Conservation (phyloP, 2,113 vertebrate species). For the Aplodontia rufa region DNA sequence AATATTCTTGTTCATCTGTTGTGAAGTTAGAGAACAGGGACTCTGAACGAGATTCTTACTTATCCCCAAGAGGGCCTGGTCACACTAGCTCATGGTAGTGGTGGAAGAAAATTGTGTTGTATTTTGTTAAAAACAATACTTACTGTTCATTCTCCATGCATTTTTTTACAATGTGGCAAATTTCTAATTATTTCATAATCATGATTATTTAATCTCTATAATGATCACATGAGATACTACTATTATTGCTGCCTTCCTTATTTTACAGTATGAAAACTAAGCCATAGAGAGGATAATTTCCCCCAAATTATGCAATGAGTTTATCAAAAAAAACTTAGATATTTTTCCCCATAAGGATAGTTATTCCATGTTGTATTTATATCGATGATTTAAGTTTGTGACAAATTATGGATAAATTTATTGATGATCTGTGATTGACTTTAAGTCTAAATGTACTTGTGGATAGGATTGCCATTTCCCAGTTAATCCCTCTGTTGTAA, state of each 20-base stretch:
- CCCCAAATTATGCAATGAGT: neutral
- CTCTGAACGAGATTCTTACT: neutral
- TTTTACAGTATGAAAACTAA: neutral
- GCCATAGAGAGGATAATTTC: neutral
- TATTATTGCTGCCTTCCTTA: neutral
- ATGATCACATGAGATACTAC: neutral
- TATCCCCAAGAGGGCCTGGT: fast-evolving
- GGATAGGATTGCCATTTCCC: neutral
- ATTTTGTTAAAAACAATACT: neutral
- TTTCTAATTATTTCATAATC: constrained; percentile 3
- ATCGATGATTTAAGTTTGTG: neutral
- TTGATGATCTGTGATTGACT: neutral
- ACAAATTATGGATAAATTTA: neutral
- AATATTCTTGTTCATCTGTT: neutral
- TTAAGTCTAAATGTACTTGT: neutral
- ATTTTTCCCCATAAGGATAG: neutral
- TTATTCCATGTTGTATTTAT: neutral
- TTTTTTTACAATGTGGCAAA: neutral
- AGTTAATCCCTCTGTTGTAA: neutral
- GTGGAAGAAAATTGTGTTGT: neutral
- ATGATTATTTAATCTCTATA: neutral
- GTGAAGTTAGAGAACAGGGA: neutral
- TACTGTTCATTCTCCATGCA: neutral
- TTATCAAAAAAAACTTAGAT: neutral
- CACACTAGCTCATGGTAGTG: neutral